These are phyloP conservation scores for Bhutanitis thaidina DNA, from an alignment of 2,888 invertebrate species.

Conservation along the genomic window DNA sequence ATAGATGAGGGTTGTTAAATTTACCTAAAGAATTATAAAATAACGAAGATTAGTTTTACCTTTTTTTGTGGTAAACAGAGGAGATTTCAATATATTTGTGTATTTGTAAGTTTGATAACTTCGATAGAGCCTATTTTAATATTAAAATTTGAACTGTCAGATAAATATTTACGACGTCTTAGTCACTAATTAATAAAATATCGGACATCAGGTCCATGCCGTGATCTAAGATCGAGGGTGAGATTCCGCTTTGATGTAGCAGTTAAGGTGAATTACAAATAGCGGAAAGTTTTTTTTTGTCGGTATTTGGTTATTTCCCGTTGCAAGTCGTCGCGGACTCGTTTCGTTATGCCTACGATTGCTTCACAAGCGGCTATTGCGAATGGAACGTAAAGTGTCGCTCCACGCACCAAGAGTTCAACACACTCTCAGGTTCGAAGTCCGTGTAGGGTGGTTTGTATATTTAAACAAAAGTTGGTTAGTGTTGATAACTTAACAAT, in stretches of 20 bases:
- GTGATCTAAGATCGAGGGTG: not conserved
- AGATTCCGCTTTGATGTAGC: not conserved
- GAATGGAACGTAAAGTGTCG: conserved; percentile 50
- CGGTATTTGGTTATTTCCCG: conserved; percentile 38
- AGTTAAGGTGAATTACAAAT: not conserved
- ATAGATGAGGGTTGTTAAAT: no score
- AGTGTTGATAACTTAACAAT: conserved; percentile 9
- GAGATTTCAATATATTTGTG: no score
- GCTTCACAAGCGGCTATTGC: conserved; percentile 41
- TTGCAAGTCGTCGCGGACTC: conserved; percentile 28
- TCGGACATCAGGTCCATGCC: no score
- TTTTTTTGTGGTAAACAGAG: no score
- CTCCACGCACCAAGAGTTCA: conserved; percentile 5
- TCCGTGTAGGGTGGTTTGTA: conserved; percentile 47
- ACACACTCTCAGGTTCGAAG: conserved; percentile 42
- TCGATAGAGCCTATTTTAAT: no score
- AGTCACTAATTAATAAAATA: no score
- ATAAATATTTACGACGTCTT: no score
- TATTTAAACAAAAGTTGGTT: not conserved
- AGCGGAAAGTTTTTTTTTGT: conserved; percentile 17
- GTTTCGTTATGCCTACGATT: conserved; percentile 35
- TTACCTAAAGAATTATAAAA: no score
- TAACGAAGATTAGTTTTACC: no score
- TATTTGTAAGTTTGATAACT: no score
- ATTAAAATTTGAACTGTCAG: no score